A percentile compares a stretch with the other conserved stretches of the same genome.
phyloP scores from a whole-genome alignment of 2,113 vertebrate species.

The Labeo rohita region DNA sequence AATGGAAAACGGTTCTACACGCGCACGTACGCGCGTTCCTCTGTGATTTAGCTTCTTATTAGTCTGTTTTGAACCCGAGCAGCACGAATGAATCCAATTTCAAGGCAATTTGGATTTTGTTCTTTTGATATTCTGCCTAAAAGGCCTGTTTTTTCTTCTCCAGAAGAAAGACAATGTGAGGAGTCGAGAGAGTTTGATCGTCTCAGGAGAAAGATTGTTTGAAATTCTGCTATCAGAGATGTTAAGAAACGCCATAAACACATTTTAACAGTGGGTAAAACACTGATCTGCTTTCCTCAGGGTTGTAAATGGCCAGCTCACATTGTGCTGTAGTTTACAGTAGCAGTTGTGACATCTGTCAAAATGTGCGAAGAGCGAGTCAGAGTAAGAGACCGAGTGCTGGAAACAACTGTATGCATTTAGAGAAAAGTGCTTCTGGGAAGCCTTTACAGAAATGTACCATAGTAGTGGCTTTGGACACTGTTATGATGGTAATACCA shows the following conservation, averaged over 20 bases:
- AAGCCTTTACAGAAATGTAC: not conserved
- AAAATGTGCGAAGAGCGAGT: constrained; percentile 4
- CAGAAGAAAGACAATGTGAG: not conserved
- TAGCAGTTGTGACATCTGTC: constrained; percentile 26
- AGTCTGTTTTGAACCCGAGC: constrained; percentile 27
- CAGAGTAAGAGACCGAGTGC: not conserved
- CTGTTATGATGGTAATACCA: not conserved
- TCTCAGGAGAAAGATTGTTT: not conserved
- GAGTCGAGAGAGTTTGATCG: constrained; percentile 1
- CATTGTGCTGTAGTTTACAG: constrained; percentile 6
- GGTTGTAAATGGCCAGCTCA: constrained; percentile 1
- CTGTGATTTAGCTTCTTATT: constrained; percentile 32
- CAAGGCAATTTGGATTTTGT: constrained; percentile 45
- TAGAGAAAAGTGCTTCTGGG: not conserved
- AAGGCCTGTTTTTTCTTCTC: not conserved
- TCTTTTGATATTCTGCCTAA: constrained; percentile 19
- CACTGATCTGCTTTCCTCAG: not conserved
- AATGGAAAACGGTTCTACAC: not conserved
- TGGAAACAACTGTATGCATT: not conserved
- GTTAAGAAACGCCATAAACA: constrained; percentile 4
- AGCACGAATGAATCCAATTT: constrained; percentile 43
- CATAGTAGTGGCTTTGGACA: not conserved
- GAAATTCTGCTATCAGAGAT: not conserved
- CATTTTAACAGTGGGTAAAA: not conserved
- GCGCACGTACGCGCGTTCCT: not conserved